phyloP scores from a whole-genome alignment of 1,140 invertebrate species.

The Diuraphis noxia region DNA sequence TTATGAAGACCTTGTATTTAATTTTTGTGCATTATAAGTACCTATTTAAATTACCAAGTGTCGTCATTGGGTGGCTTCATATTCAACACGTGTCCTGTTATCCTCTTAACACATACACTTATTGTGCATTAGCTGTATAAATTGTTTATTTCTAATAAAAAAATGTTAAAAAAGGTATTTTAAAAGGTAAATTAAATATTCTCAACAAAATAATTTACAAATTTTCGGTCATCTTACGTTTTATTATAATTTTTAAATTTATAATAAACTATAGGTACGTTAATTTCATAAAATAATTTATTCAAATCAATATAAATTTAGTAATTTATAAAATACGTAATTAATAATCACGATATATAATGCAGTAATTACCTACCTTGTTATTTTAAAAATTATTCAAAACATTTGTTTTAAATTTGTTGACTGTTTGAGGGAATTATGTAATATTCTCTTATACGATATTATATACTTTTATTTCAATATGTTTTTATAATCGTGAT shows the following conservation, averaged over 20 bases:
- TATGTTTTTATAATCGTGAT: background rate
- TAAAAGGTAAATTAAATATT: too few species aligned
- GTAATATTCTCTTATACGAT: background rate
- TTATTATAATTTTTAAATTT: background rate
- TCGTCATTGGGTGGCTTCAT: too few species aligned
- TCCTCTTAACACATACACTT: too few species aligned
- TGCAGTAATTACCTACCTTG: background rate
- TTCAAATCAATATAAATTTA: background rate
- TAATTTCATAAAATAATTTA: background rate
- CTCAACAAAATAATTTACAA: background rate
- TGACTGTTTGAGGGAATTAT: too few species aligned
- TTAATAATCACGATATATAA: background rate
- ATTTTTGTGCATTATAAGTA: background rate
- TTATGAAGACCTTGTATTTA: background rate
- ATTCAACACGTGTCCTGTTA: too few species aligned
- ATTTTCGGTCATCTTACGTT: too few species aligned
- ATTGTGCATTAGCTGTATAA: too few species aligned
- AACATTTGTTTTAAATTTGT: too few species aligned
- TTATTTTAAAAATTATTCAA: background rate
- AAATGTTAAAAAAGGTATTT: too few species aligned
- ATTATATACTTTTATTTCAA: background rate
- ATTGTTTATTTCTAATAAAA: too few species aligned
- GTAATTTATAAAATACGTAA: background rate
- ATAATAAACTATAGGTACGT: too few species aligned
- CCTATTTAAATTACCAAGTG: too few species aligned